Evolutionary conservation across 2,888 invertebrate genomes (phyloP), one percentile per base, ranked within the genome.

Genomic region (Brenthis hecate): DNA sequence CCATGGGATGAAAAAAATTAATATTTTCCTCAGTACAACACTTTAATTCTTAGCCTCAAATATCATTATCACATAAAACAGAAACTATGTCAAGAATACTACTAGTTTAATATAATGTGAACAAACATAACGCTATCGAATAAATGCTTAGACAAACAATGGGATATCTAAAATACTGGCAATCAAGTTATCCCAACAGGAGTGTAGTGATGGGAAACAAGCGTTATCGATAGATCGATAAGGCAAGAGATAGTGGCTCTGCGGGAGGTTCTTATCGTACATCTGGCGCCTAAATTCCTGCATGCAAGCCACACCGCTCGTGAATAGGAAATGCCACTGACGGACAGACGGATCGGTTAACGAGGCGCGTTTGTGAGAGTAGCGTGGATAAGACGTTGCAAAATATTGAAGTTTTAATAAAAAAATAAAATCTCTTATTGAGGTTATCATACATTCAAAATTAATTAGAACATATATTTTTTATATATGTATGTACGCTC

Each of bases 201-300:
- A 60, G 69, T 70, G 65, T 74, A 77, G 80, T 77, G 80, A 75
- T 76, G 79, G 73, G 73, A 72, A 70, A 69, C 72, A 67, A 70
- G 53, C 73, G 72, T 71, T 81, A 80, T 80, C 82, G 82, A 85
- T 83, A 80, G 78, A 85, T 85, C 84, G 80, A 76, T 75, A 77
- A 77, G 80, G 77, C 67, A 80, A 57, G 51, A 68, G 75, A 73
- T 75, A 81, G 66, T 66, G 57, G 56, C 74, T 6, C 76, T 80
- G 79, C 81, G 82, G 82, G 80, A 70, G 78, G 73, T 75, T 73
- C 76, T 80, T 86, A 86, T 86, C 87, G 78, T 74, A 77, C 82
- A 87, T 88, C 88, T 85, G 91, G 91, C 91, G 91, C 91, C 89
- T 88, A 87, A 89, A 91, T 91, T 85, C 89, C 85, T 83, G 77